These are phyloP conservation scores for Oryzias dopingdopingensis DNA, from an alignment of 2,797 vertebrate genomes.

Conservation along the genomic window DNA sequence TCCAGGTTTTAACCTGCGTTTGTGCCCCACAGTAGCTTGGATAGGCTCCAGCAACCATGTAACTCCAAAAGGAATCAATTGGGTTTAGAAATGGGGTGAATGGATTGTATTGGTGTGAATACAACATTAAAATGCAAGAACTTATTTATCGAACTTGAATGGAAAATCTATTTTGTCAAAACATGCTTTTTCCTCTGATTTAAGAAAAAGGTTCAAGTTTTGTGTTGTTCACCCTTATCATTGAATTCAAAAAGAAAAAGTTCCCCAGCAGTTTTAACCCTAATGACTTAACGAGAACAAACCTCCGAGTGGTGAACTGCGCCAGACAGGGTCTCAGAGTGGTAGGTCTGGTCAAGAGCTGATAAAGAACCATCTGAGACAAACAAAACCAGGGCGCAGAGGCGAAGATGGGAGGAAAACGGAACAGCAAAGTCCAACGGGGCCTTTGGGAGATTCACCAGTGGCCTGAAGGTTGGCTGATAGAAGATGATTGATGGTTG, in stretches of 20 bases:
- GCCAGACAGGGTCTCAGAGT: no score
- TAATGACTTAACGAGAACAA: constrained; percentile 8
- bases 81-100: no score
- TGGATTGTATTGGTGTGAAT: no score
- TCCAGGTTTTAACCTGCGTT: no score
- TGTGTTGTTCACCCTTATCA: neutral
- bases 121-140: no score
- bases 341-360: constrained; percentile 30
- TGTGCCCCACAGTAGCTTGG: no score
- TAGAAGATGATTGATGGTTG: constrained; percentile 74
- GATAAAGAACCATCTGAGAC: constrained; percentile 50
- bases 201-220: neutral
- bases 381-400: constrained; percentile 32
- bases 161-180: no score
- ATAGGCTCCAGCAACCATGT: no score
- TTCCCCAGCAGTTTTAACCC: constrained; percentile 25
- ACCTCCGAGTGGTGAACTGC: constrained; percentile 8
- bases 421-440: constrained; percentile 31
- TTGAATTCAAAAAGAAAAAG: constrained; percentile 8
- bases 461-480: constrained; percentile 68
- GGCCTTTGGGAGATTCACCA: constrained; percentile 32
- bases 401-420: constrained; percentile 39
- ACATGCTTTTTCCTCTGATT: no score
- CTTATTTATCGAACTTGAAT: no score
- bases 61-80: no score